Conservation (phyloP, 2,888 invertebrate species). For the Macrophya alboannulata region DNA sequence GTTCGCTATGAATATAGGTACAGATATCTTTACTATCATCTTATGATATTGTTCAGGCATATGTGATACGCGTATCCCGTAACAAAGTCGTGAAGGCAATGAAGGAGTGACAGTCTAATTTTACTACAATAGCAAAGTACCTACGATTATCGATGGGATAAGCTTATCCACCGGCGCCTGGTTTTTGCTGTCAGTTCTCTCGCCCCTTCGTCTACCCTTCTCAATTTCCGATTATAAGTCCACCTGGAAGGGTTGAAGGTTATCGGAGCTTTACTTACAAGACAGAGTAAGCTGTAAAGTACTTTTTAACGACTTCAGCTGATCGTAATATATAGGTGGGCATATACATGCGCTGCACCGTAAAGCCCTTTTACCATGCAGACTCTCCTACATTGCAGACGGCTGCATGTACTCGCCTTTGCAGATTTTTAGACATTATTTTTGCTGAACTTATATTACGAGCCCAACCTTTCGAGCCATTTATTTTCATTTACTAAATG, state of each 20-base stretch:
- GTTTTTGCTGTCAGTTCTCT: slow-evolving; percentile 1
- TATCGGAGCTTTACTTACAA: neutral
- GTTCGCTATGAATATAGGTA: neutral
- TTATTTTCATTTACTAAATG: slow-evolving; percentile 16
- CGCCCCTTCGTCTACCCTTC: neutral
- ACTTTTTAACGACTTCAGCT: slow-evolving; percentile 11
- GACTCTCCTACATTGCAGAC: neutral
- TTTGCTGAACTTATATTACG: slow-evolving; percentile 26
- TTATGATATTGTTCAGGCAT: neutral
- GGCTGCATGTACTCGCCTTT: neutral
- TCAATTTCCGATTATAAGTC: slow-evolving; percentile 7
- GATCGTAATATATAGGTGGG: neutral
- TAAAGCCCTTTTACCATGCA: neutral
- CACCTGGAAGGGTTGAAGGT: neutral
- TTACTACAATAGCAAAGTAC: slow-evolving; percentile 21
- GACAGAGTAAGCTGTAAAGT: neutral
- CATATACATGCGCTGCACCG: neutral
- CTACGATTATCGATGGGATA: slow-evolving; percentile 14
- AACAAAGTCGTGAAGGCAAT: neutral
- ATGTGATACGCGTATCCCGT: neutral
- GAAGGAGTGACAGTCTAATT: slow-evolving; percentile 18
- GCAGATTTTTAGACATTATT: neutral
- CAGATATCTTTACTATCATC: neutral
- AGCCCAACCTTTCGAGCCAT: neutral
- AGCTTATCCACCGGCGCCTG: slow-evolving; percentile 22